Conservation (phyloP, 2,888 invertebrate genomes). For the Eledone cirrhosa region DNA sequence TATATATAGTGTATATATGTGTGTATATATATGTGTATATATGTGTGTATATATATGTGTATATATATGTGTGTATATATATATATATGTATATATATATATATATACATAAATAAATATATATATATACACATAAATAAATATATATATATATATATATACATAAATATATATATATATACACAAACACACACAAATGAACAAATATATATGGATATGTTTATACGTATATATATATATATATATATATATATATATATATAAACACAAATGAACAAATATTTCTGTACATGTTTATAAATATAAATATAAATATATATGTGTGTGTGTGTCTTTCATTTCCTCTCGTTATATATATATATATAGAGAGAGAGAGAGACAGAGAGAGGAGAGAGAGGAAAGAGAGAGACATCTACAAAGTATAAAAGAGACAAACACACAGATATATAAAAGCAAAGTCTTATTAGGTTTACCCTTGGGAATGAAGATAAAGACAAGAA, state of each 20-base stretch:
- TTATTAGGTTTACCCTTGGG: too few species aligned
- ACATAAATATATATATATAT: neutral
- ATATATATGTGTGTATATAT: neutral
- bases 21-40: neutral
- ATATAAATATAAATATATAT: too few species aligned
- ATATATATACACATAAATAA: neutral
- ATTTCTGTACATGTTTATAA: neutral
- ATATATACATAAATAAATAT: neutral
- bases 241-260: neutral
- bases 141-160: neutral
- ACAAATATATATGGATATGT: too few species aligned
- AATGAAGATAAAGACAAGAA: too few species aligned
- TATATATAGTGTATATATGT: neutral
- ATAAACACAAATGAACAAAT: neutral
- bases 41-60: neutral
- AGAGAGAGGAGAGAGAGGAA: too few species aligned
- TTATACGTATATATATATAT: too few species aligned
- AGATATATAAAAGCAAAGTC: too few species aligned
- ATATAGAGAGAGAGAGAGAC: too few species aligned
- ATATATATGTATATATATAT: neutral
- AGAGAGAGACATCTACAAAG: too few species aligned
- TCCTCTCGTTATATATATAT: too few species aligned
- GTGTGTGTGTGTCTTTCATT: too few species aligned
- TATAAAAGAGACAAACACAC: too few species aligned
- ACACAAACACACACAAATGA: neutral